These are phyloP conservation scores for Atopsyche davidsoni DNA, from an alignment of 1,140 invertebrate species.

Conservation along the genomic window DNA sequence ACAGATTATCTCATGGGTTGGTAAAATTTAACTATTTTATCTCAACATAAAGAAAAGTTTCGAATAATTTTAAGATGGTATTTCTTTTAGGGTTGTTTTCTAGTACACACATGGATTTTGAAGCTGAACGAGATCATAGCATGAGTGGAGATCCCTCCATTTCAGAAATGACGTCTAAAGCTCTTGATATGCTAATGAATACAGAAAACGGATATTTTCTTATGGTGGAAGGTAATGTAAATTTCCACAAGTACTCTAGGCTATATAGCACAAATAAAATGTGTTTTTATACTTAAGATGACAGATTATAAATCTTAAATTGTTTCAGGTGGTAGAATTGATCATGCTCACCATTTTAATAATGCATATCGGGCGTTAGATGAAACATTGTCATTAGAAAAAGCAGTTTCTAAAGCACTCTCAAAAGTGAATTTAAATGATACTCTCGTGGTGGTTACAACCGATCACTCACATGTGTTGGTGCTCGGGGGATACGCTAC, in stretches of 20 bases:
- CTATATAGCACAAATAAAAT: too few relatives aligned
- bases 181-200: constrained; percentile 66
- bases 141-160: constrained; percentile 52
- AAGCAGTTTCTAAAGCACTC: constrained; percentile 55
- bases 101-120: constrained; percentile 56
- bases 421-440: constrained; percentile 46
- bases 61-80: not conserved
- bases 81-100: constrained; percentile 48
- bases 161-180: constrained; percentile 74
- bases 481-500: constrained; percentile 62
- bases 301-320: constrained; percentile 1
- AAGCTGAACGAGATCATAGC: constrained; percentile 39
- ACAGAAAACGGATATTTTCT: constrained; percentile 57
- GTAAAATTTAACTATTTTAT: constrained; percentile 21
- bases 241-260: too few relatives aligned
- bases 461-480: constrained; percentile 66
- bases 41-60: not conserved
- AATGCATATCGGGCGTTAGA: constrained; percentile 61
- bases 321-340: constrained; percentile 60
- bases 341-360: constrained; percentile 68
- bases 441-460: constrained; percentile 57
- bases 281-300: not conserved
- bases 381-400: constrained; percentile 60
- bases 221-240: constrained; percentile 49
- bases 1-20: constrained; percentile 61